A percentile compares a stretch with the other conserved stretches of the same genome.
Evolutionary conservation across 2,888 invertebrate species (phyloP).

Genomic region (Phorcus lineatus): DNA sequence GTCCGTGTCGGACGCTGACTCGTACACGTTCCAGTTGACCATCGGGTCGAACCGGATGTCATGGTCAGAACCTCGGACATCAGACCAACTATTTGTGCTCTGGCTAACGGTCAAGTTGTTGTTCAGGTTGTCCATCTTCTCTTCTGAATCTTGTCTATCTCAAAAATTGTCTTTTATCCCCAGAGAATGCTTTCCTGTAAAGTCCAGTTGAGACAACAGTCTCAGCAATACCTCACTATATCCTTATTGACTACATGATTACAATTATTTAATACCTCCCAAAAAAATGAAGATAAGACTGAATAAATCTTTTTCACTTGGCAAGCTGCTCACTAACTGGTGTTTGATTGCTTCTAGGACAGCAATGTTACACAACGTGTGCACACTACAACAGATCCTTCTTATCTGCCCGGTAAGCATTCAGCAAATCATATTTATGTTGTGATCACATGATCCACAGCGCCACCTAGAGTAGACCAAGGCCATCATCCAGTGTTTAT

Average conservation of each 20-base stretch:
- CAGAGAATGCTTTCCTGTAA: not conserved
- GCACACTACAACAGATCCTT: too few relatives aligned
- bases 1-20: not conserved
- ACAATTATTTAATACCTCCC: not conserved
- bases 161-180: not conserved
- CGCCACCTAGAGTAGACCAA: too few relatives aligned
- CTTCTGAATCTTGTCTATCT: not conserved
- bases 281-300: not conserved
- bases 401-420: too few relatives aligned
- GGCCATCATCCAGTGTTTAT: too few relatives aligned
- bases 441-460: too few relatives aligned
- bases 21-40: conserved; percentile 12
- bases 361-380: too few relatives aligned
- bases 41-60: conserved; percentile 7
- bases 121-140: not conserved
- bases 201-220: not conserved
- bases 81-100: not conserved
- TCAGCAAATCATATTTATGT: too few relatives aligned
- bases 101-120: not conserved
- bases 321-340: too few relatives aligned
- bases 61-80: too few relatives aligned
- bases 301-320: not conserved
- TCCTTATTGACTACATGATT: not conserved
- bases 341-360: too few relatives aligned
- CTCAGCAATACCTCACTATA: not conserved